Evolutionary conservation across 2,888 invertebrate genomes (phyloP), one percentile per base, ranked within the genome.

Genomic region (Drosophila kuntzei): DNA sequence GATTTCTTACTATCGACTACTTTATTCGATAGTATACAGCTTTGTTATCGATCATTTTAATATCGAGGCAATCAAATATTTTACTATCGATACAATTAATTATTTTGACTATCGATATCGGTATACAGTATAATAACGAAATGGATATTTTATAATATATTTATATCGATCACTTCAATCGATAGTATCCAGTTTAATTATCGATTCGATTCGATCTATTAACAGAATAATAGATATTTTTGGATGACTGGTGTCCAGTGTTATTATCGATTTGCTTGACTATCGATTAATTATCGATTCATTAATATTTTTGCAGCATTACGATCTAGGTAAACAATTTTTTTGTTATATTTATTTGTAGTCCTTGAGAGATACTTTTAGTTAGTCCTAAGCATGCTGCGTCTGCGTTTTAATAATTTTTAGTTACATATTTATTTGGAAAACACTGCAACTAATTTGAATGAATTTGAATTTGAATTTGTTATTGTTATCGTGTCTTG

Each of bases 321-420:
- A 18, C 9, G 27, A 43, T 58, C 44, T 62, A 66, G 20, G 14
- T 63, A 27, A 20, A 25, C 14, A 47, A 43, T 22, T 54, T 29
- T 12, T n/a, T n/a, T n/a, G n/a, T n/a, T n/a, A n/a, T 61, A 51
- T 47, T n/a, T 54, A 50, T 16, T 55, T 62, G 65, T 69, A 55
- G 60, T 44, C 20, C 11, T 63, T 46, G 64, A 64, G 14, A 61
- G 46, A 22, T 22, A 55, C 47, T 61, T 20, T 66, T 86, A 86
- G 70, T 62, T 87, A 80, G 49, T 41, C 39, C 64, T 80, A 84
- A 78, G 87, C 87, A 82, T 82, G 81, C 61, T 73, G 80, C 84
- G 70, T 63, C 55, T 70, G 53, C 58, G 34, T 70, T 22, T 62
- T 16, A n/a, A n/a, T 20, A 41, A n/a, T 61, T 18, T 49, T 41